These are phyloP conservation scores for Rynchops niger DNA, from an alignment of 2,113 vertebrate genomes.

Conservation along the genomic window DNA sequence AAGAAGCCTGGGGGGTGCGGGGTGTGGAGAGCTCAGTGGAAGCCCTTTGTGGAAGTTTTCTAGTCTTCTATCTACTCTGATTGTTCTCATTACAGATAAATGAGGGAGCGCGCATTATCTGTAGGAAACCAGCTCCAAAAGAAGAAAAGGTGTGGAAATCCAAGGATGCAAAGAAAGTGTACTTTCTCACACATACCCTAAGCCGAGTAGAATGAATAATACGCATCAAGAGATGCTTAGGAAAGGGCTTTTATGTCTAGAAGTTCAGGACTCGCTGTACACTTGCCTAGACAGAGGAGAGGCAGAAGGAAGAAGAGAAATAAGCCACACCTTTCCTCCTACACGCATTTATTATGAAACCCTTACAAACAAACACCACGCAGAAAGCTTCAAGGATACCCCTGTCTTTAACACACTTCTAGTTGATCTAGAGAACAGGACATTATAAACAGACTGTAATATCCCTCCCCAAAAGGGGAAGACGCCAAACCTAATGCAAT, in stretches of 20 bases:
- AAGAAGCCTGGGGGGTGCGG: background rate
- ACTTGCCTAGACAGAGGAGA: background rate
- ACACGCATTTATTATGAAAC: slow-evolving; percentile 43
- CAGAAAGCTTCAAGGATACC: background rate
- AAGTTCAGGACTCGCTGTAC: slow-evolving; percentile 28
- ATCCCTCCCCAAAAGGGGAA: background rate
- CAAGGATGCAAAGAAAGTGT: slow-evolving; percentile 18
- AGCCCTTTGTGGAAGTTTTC: slow-evolving; percentile 24
- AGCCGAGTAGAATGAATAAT: slow-evolving; percentile 54
- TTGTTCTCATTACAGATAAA: background rate
- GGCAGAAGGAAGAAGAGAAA: background rate
- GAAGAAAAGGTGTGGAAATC: slow-evolving; percentile 48
- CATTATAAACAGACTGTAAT: background rate
- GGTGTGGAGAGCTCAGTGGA: background rate
- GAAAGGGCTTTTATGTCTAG: slow-evolving; percentile 57
- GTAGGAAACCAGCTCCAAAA: slow-evolving; percentile 7
- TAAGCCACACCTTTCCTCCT: background rate
- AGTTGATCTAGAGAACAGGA: background rate
- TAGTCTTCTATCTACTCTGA: background rate
- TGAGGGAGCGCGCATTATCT: background rate
- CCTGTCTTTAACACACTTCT: background rate
- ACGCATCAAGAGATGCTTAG: slow-evolving; percentile 53
- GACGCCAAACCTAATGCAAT: background rate
- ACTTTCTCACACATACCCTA: slow-evolving; percentile 44
- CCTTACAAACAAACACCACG: background rate